A percentile compares a stretch with the other conserved stretches of the same genome.
These are phyloP conservation scores for Oscheius sp. DNA, from an alignment of 2,888 invertebrate genomes.

Conservation along the genomic window DNA sequence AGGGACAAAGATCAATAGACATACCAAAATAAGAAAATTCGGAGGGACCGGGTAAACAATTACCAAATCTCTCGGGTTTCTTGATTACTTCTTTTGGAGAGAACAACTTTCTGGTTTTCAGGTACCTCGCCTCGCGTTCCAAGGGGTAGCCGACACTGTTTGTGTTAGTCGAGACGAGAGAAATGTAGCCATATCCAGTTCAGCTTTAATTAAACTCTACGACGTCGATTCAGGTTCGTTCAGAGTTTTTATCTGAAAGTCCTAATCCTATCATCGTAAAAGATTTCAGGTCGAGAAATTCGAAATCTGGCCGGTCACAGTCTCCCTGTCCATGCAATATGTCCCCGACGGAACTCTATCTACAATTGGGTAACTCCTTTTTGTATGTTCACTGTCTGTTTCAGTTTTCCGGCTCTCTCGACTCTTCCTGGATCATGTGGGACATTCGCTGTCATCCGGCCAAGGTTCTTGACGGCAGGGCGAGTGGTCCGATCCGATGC, in stretches of 20 bases:
- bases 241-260: background rate
- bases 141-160: slow-evolving; percentile 14
- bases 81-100: too few relatives aligned
- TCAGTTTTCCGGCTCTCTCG: slow-evolving; percentile 34
- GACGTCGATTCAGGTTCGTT: slow-evolving; percentile 30
- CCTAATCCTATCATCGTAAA: background rate
- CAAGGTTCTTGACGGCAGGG: slow-evolving; percentile 29
- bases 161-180: slow-evolving; percentile 38
- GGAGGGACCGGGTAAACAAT: too few relatives aligned
- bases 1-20: slow-evolving; percentile 1
- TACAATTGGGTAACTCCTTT: slow-evolving; percentile 27
- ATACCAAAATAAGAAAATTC: too few relatives aligned
- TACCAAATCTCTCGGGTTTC: background rate
- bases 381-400: background rate
- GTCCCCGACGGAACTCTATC: slow-evolving; percentile 36
- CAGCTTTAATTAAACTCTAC: slow-evolving; percentile 29
- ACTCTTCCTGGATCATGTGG: slow-evolving; percentile 38
- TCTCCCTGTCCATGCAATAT: slow-evolving; percentile 25
- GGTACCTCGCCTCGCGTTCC: slow-evolving; percentile 20
- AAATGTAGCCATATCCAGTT: slow-evolving; percentile 32
- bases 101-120: background rate
- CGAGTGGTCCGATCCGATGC: slow-evolving; percentile 33
- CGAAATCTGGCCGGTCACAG: slow-evolving; percentile 32
- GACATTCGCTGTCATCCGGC: slow-evolving; percentile 38
- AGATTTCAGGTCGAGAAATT: slow-evolving; percentile 31